phyloP scores from a whole-genome alignment of 2,888 invertebrate species.

The Venusia cambrica region DNA sequence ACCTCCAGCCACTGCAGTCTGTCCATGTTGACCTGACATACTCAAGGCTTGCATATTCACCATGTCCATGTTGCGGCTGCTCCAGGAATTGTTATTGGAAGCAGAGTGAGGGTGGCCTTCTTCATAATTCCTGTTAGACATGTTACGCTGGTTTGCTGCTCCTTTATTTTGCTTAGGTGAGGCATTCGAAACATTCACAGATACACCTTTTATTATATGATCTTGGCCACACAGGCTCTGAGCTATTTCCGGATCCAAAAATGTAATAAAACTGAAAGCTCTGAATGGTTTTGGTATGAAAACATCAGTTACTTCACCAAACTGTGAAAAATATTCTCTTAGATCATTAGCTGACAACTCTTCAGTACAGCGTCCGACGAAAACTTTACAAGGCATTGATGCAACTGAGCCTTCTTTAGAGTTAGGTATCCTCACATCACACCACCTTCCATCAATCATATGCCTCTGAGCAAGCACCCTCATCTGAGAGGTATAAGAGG shows the following conservation, averaged over 20 bases:
- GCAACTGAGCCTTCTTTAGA: slow-evolving; percentile 90
- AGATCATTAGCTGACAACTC: slow-evolving; percentile 90
- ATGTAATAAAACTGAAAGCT: slow-evolving; percentile 92
- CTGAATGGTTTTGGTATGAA: slow-evolving; percentile 93
- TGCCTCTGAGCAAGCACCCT: slow-evolving; percentile 96
- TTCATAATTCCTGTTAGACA: slow-evolving; percentile 70
- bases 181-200: slow-evolving; percentile 94
- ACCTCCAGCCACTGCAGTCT: slow-evolving; percentile 64
- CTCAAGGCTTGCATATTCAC: slow-evolving; percentile 75
- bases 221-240: slow-evolving; percentile 91
- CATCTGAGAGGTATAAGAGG: slow-evolving; percentile 96
- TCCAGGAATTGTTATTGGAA: slow-evolving; percentile 75
- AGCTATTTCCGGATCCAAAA: slow-evolving; percentile 90
- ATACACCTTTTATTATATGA: slow-evolving; percentile 91
- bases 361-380: slow-evolving; percentile 92
- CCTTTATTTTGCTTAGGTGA: slow-evolving; percentile 89
- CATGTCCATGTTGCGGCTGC: slow-evolving; percentile 74
- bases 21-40: slow-evolving; percentile 72
- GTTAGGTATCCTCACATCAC: slow-evolving; percentile 99
- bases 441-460: slow-evolving; percentile 98
- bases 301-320: slow-evolving; percentile 92
- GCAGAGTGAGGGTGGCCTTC: slow-evolving; percentile 69
- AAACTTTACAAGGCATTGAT: slow-evolving; percentile 90
- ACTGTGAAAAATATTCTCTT: slow-evolving; percentile 89
- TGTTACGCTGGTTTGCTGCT: slow-evolving; percentile 65